A percentile compares a stretch with the other conserved stretches of the same genome.
These are phyloP conservation scores for Tringa solitaria DNA, from an alignment of 2,113 vertebrate species.

Conservation along the genomic window DNA sequence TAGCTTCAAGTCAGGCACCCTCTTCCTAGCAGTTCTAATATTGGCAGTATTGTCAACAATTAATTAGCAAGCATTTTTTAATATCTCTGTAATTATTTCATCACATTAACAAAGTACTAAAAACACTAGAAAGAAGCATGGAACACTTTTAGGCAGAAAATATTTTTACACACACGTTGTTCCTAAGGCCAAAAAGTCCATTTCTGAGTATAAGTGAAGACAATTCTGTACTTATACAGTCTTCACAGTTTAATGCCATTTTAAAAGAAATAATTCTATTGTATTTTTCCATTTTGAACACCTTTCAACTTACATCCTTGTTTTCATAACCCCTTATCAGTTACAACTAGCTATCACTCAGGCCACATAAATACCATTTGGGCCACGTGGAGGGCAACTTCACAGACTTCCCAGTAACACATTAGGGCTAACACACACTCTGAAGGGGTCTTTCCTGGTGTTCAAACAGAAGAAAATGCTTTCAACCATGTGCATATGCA, in stretches of 20 bases:
- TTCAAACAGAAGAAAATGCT: background rate
- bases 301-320: background rate
- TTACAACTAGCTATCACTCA: background rate
- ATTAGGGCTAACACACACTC: accelerated
- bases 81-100: background rate
- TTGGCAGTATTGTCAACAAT: background rate
- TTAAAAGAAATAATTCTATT: background rate
- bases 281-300: background rate
- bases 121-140: background rate
- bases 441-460: background rate
- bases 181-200: background rate
- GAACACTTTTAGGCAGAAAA: background rate
- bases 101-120: background rate
- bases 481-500: background rate
- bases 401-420: background rate
- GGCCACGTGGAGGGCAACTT: background rate
- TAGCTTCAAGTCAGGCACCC: background rate
- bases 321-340: background rate
- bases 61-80: background rate
- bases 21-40: background rate
- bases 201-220: background rate
- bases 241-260: background rate
- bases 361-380: background rate
- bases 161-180: background rate
- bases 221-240: background rate